A percentile compares a stretch with the other conserved stretches of the same genome.
These are phyloP conservation scores for Antechinus flavipes DNA, from an alignment of 2,113 vertebrate genomes.

Conservation along the genomic window DNA sequence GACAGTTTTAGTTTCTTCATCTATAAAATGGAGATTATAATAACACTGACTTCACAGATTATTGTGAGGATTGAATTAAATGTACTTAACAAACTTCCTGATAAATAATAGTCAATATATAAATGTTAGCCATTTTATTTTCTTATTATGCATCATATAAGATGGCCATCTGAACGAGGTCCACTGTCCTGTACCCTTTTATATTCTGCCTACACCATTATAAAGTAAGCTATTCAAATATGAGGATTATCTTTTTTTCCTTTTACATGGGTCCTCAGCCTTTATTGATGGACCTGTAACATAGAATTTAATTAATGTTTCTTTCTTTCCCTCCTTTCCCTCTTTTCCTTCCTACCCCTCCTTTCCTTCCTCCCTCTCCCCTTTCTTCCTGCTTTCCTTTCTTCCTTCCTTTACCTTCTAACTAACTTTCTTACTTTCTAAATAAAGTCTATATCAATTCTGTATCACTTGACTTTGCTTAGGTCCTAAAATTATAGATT, in stretches of 20 bases:
- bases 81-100: neutral
- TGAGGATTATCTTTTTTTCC: neutral
- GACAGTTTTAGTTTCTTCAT: neutral
- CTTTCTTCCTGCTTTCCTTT: neutral
- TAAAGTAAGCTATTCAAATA: neutral
- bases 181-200: neutral
- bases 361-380: neutral
- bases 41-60: neutral
- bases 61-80: neutral
- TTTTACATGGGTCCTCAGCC: neutral
- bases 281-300: neutral
- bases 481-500: neutral
- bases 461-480: neutral
- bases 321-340: neutral
- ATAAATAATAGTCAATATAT: neutral
- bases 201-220: neutral
- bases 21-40: neutral
- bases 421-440: no score
- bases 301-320: neutral
- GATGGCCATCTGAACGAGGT: neutral
- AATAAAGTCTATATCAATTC: neutral
- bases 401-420: no score
- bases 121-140: neutral
- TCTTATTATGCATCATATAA: neutral
- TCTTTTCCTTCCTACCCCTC: no score